phyloP scores from a whole-genome alignment of 2,888 invertebrate species.

The Helleia helle region DNA sequence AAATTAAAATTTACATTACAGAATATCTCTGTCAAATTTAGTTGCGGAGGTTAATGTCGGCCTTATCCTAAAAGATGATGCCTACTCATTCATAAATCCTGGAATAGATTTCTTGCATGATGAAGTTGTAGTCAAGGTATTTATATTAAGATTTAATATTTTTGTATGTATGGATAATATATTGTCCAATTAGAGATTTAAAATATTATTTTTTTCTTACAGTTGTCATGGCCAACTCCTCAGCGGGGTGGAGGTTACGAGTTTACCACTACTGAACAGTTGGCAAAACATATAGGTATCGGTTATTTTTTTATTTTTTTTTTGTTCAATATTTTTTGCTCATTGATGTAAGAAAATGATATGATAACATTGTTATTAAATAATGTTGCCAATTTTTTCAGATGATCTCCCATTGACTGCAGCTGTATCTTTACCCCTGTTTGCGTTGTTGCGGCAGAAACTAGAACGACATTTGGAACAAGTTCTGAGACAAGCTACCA shows the following conservation, averaged over 20 bases:
- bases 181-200: too few relatives aligned
- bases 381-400: too few relatives aligned
- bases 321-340: too few relatives aligned
- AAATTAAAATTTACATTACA: slow-evolving; percentile 37
- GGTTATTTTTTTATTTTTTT: too few relatives aligned
- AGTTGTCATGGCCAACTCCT: slow-evolving; percentile 67
- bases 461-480: slow-evolving; percentile 46
- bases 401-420: slow-evolving; percentile 63
- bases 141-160: neutral
- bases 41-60: slow-evolving; percentile 72
- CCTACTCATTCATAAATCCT: slow-evolving; percentile 70
- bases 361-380: too few relatives aligned
- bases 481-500: slow-evolving; percentile 53
- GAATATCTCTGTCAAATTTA: slow-evolving; percentile 70
- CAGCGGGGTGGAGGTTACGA: slow-evolving; percentile 64
- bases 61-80: slow-evolving; percentile 69
- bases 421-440: slow-evolving; percentile 52
- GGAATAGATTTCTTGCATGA: slow-evolving; percentile 68
- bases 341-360: too few relatives aligned
- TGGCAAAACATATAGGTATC: slow-evolving; percentile 63
- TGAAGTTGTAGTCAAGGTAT: slow-evolving; percentile 69
- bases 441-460: slow-evolving; percentile 47
- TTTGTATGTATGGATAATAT: neutral
- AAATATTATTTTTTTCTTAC: slow-evolving; percentile 13
- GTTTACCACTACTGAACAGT: slow-evolving; percentile 61